These are phyloP conservation scores for Tenodera sinensis DNA, from an alignment of 2,888 invertebrate species.

Conservation along the genomic window DNA sequence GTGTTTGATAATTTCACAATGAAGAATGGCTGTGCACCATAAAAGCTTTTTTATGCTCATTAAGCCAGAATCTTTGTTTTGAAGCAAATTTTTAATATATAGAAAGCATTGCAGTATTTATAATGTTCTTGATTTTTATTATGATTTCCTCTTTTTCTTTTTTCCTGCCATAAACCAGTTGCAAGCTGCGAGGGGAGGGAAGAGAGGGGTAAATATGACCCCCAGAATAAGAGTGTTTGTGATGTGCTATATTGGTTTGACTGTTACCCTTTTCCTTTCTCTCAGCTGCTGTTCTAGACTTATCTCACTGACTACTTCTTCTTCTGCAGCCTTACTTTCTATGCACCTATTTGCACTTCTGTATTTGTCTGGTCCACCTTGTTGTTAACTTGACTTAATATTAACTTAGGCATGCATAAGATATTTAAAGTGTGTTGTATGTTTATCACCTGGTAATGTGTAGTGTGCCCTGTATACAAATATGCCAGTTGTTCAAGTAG, in stretches of 20 bases:
- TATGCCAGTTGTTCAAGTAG: not conserved
- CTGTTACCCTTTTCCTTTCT: not conserved
- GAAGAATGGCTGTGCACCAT: not conserved
- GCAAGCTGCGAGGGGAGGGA: conserved; percentile 55
- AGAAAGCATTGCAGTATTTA: not conserved
- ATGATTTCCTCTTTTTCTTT: conserved; percentile 16
- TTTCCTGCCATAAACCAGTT: conserved; percentile 45
- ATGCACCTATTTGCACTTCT: not conserved
- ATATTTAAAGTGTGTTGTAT: not conserved
- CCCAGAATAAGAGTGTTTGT: not conserved
- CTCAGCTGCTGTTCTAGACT: not conserved
- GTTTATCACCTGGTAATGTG: not conserved
- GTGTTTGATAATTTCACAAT: not conserved
- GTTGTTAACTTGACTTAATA: not conserved
- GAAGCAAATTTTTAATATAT: not conserved
- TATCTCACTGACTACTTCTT: not conserved
- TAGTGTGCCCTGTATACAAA: not conserved
- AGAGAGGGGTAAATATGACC: conserved; percentile 53
- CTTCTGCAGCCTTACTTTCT: not conserved
- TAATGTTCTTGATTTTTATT: not conserved
- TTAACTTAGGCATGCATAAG: not conserved
- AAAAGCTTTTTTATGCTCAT: not conserved
- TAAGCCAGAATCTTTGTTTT: not conserved
- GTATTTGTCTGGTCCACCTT: not conserved
- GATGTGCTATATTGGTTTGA: not conserved